phyloP scores from a whole-genome alignment of 1,140 invertebrate species.

The Lasioglossum albipes region DNA sequence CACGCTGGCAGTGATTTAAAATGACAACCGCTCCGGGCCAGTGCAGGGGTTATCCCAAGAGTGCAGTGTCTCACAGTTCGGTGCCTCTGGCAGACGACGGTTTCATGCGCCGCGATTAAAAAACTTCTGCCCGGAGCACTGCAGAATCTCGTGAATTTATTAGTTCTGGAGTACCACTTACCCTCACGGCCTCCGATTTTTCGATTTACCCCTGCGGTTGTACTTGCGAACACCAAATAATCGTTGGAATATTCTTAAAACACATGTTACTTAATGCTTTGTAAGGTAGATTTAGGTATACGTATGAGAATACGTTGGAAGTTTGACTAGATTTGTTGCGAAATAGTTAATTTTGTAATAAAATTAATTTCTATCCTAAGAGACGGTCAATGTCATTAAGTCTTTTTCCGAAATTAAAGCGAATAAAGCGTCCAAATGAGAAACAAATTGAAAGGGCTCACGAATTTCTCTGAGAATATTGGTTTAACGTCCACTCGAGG shows the following conservation, averaged over 20 bases:
- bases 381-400: too few species aligned
- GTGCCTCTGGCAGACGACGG: conserved; percentile 51
- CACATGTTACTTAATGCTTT: too few species aligned
- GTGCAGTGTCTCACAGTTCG: conserved; percentile 72
- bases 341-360: too few species aligned
- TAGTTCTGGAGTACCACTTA: conserved; percentile 55
- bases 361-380: too few species aligned
- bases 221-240: not conserved
- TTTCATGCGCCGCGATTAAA: conserved; percentile 71
- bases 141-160: conserved; percentile 72
- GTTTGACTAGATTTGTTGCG: too few species aligned
- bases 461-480: conserved; percentile 45
- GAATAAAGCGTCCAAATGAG: not conserved
- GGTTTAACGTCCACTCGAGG: conserved; percentile 60
- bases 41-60: conserved; percentile 66
- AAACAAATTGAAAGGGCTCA: conserved; percentile 42
- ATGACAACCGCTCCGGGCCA: conserved; percentile 69
- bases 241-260: not conserved
- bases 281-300: too few species aligned
- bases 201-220: conserved; percentile 1
- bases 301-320: too few species aligned
- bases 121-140: conserved; percentile 69
- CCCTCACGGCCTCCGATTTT: conserved; percentile 3
- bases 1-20: conserved; percentile 73
- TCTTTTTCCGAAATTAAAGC: not conserved